Evolutionary conservation across 2,113 vertebrate genomes (phyloP).

Genomic region (Odocoileus hemionus): DNA sequence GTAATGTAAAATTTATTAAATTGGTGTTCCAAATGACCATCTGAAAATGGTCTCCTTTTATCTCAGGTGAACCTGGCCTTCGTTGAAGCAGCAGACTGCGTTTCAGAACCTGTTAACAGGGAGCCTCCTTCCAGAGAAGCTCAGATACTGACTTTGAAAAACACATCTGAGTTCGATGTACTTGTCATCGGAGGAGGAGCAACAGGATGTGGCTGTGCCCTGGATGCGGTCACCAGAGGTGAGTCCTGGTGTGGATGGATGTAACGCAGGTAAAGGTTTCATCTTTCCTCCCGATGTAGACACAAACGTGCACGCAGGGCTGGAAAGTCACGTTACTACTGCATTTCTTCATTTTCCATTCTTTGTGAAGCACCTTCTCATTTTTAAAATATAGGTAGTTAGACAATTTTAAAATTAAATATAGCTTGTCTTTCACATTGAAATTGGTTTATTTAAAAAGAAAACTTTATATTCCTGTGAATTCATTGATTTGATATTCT

Average conservation of each 20-base stretch:
- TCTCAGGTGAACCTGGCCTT: slow-evolving; percentile 81
- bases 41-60: not conserved
- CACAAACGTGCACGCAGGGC: rapidly evolving
- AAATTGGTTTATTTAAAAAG: not conserved
- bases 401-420: slow-evolving; percentile 23
- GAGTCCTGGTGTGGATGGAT: not conserved
- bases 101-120: slow-evolving; percentile 69
- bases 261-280: not conserved
- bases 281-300: rapidly evolving
- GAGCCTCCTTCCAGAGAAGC: slow-evolving; percentile 86
- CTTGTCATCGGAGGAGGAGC: slow-evolving; percentile 95
- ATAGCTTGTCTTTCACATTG: not conserved
- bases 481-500: not conserved
- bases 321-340: not conserved
- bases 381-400: not conserved
- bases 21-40: not conserved
- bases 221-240: slow-evolving; percentile 96
- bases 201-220: slow-evolving; percentile 94
- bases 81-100: slow-evolving; percentile 82
- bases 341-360: not conserved
- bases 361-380: not conserved
- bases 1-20: not conserved
- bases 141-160: slow-evolving; percentile 82
- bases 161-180: slow-evolving; percentile 88
- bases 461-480: not conserved